These are phyloP conservation scores for Aurelia sp. DNA, from an alignment of 30 jellyfish, hydroid and myxozoan species.

Conservation along the genomic window DNA sequence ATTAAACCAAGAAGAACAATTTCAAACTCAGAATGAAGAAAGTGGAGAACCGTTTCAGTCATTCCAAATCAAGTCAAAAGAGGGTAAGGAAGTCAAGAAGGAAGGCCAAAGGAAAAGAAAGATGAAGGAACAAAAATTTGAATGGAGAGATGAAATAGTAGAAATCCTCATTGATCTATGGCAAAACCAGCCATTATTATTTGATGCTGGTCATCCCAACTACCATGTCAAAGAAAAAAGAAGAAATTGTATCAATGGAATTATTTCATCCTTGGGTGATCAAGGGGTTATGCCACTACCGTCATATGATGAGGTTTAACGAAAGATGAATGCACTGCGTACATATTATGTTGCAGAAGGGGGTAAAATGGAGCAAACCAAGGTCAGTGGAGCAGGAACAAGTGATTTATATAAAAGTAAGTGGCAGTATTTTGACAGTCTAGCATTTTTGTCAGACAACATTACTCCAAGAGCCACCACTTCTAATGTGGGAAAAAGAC, in stretches of 20 bases:
- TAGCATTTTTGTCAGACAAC: constrained; percentile 50
- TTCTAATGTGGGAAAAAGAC: constrained; percentile 40
- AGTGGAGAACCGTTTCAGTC: neutral
- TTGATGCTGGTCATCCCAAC: constrained; percentile 47
- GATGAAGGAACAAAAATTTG: constrained; percentile 10
- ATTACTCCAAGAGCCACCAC: constrained; percentile 55
- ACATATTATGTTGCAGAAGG: constrained; percentile 30
- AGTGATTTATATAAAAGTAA: constrained; percentile 28
- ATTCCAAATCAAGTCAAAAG: neutral
- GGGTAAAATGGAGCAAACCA: constrained; percentile 29
- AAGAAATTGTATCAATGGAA: no score
- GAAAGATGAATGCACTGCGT: constrained; percentile 30
- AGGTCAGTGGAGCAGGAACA: constrained; percentile 58
- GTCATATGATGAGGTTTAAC: no score
- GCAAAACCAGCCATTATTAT: constrained; percentile 48
- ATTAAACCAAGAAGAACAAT: no score
- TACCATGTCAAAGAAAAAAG: constrained; percentile 41
- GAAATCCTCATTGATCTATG: constrained; percentile 34
- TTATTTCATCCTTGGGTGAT: no score
- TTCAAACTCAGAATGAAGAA: no score
- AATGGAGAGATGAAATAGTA: constrained; percentile 47
- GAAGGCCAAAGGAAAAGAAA: neutral
- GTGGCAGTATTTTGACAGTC: constrained; percentile 44
- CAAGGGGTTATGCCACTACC: no score
- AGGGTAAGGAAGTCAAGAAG: constrained; percentile 10